Evolutionary conservation across 2,888 invertebrate genomes (phyloP), one percentile per base, ranked within the genome.

Genomic region (Microplitis deprimator): DNA sequence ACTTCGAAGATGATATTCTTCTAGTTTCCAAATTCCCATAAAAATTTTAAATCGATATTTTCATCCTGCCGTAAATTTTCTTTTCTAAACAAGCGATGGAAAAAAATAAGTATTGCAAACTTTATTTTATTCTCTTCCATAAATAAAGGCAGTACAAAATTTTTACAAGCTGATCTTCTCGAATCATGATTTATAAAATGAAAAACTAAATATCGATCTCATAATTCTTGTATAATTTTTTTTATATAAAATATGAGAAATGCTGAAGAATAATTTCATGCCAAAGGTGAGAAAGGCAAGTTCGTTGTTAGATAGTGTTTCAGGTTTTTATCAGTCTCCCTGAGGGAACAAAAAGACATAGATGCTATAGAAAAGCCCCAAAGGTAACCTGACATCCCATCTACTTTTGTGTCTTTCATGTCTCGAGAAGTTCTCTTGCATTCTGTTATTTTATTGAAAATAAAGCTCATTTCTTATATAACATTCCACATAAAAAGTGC

Each of bases 281-380:
- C 8, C 60, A 38, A 71, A 71, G 40, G 71, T 39, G 72, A 77
- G 60, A 61, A 71, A 64, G 50, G 65, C 10, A 64, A 75, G 80
- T 80, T 84, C 83, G 85, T 87, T 85, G 84, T 85, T 83, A 83
- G 84, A 84, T 87, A 88, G 87, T 87, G 83, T 84, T 84, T 83
- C 82, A 77, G 82, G 86, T 87, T 87, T 87, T 87, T 87, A 87
- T 87, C 85, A 85, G 84, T 82, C 83, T 81, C 84, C 85, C 84
- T 82, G 76, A 83, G 87, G 83, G 84, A 84, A 76, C 81, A 72
- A 65, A 81, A 80, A 85, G 83, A 83, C 84, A 84, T 82, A 81
- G 83, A 86, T 81, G 81, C 82, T 82, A 83, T 83, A 82, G 83
- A 71, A 61, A 72, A 72, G 68, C 72, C 87, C 87, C 88, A 73